A percentile compares a stretch with the other conserved stretches of the same genome.
Conservation (phyloP, 2,797 vertebrate genomes). For the Anguilla pacifica region DNA sequence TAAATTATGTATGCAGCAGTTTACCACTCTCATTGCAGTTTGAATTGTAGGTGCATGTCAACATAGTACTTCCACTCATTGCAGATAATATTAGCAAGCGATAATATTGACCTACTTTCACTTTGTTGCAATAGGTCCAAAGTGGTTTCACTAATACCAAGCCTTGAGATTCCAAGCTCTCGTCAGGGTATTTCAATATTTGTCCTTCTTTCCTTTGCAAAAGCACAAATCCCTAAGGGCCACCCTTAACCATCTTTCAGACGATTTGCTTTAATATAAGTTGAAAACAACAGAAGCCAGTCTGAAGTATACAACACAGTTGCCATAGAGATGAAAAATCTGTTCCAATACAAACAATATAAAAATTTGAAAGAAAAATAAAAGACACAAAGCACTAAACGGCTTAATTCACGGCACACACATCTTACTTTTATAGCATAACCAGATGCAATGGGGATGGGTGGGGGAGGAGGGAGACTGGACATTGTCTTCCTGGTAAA, state of each 20-base stretch:
- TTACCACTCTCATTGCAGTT: background rate
- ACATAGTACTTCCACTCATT: background rate
- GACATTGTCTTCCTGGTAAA: constrained; percentile 16
- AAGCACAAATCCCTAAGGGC: constrained; percentile 6
- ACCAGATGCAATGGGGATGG: constrained; percentile 15
- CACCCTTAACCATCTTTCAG: constrained; percentile 21
- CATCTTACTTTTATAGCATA: constrained; percentile 22
- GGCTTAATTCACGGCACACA: constrained; percentile 16
- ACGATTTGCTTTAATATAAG: constrained; percentile 9
- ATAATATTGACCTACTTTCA: background rate
- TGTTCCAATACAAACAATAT: constrained; percentile 7
- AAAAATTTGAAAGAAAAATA: constrained; percentile 19
- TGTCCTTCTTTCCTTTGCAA: constrained; percentile 22
- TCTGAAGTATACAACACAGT: constrained; percentile 29
- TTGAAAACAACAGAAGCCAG: constrained; percentile 30
- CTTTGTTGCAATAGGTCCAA: background rate
- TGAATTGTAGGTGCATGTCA: background rate
- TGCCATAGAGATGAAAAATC: background rate
- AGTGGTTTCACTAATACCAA: background rate
- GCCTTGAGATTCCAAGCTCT: background rate
- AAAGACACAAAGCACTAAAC: background rate
- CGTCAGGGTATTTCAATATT: background rate
- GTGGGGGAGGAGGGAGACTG: background rate
- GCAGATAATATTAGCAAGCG: background rate
- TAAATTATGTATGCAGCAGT: background rate